Evolutionary conservation across 2,113 vertebrate species (phyloP).

Genomic region (Gallinago jamesoni): DNA sequence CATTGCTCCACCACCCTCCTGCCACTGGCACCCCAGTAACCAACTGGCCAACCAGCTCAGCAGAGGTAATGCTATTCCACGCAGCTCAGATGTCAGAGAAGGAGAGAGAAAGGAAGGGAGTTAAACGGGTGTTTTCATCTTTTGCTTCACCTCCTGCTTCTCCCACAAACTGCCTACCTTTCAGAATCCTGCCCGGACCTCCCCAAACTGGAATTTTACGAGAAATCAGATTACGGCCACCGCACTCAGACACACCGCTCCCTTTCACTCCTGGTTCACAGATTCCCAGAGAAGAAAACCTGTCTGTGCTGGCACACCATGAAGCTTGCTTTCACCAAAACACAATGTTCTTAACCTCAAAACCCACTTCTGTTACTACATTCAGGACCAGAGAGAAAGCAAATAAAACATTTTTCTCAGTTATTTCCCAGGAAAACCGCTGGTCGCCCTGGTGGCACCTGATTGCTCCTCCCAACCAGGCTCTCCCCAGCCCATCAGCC

Average conservation of each 20-base stretch:
- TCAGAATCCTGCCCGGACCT: not conserved
- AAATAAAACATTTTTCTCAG: not conserved
- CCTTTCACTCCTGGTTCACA: not conserved
- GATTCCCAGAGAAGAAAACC: not conserved
- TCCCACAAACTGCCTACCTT: not conserved
- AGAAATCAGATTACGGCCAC: not conserved
- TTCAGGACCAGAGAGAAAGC: not conserved
- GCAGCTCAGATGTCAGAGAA: not conserved
- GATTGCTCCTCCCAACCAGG: too few species aligned
- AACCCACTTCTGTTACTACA: not conserved
- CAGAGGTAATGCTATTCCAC: fast-evolving
- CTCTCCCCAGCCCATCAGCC: not conserved
- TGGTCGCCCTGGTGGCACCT: fast-evolving
- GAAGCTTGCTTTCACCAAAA: not conserved
- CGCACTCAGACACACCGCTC: not conserved
- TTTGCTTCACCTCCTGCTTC: not conserved
- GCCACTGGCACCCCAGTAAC: not conserved
- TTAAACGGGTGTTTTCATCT: not conserved
- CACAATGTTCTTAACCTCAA: fast-evolving
- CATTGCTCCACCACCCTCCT: not conserved
- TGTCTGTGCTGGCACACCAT: fast-evolving
- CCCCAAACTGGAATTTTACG: not conserved
- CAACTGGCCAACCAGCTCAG: not conserved
- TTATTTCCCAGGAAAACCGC: not conserved
- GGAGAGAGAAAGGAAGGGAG: too few species aligned